Evolutionary conservation across 2,888 invertebrate species (phyloP).

Genomic region (Patella depressa): DNA sequence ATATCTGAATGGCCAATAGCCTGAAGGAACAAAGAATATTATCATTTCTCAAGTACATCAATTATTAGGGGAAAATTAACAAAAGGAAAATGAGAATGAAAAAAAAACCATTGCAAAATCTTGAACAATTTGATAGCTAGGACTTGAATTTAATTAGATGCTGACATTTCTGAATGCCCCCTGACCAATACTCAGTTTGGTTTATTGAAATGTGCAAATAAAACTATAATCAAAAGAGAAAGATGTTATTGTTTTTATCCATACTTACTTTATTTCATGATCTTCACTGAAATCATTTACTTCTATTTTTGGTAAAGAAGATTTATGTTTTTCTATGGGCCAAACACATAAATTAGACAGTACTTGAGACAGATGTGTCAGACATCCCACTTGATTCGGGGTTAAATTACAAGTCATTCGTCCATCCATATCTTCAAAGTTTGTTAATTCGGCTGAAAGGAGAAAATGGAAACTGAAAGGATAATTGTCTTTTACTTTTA

Average conservation of each 20-base stretch:
- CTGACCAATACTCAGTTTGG: not conserved
- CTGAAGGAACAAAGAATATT: too few relatives aligned
- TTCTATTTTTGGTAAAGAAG: constrained; percentile 33
- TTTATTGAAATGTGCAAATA: not conserved
- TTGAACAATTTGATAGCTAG: too few relatives aligned
- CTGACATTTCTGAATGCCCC: not conserved
- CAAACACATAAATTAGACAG: constrained; percentile 24
- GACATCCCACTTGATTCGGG: constrained; percentile 15
- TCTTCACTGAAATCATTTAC: constrained; percentile 46
- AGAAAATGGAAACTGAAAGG: too few relatives aligned
- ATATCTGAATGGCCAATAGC: too few relatives aligned
- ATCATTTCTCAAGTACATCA: too few relatives aligned
- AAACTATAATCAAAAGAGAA: not conserved
- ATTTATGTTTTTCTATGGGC: constrained; percentile 17
- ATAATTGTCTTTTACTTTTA: too few relatives aligned
- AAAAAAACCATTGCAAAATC: too few relatives aligned
- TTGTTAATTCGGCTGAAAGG: too few relatives aligned
- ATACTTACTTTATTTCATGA: constrained; percentile 42
- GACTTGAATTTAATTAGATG: too few relatives aligned
- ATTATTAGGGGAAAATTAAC: too few relatives aligned
- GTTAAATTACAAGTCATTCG: constrained; percentile 18
- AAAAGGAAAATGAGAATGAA: too few relatives aligned
- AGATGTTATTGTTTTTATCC: not conserved
- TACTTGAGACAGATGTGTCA: constrained; percentile 17
- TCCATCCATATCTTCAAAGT: not conserved